Base-by-base conservation (phyloP, 2,888 invertebrate genomes). In the Myopa tessellatipennis region DNA sequence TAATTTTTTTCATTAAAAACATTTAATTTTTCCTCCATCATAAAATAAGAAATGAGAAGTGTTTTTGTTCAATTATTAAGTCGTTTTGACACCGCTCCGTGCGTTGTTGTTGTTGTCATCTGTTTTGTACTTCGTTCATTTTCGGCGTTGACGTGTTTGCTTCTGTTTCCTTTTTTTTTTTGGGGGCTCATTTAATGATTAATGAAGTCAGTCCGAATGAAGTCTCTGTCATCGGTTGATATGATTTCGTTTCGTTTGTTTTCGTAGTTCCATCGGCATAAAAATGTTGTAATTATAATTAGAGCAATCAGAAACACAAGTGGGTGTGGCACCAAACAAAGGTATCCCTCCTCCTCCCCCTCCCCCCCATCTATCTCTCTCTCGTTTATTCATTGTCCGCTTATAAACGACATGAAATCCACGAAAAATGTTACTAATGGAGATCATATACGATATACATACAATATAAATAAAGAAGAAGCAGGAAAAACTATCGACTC, bases 221-320 rank as follows among this genome's bases (percentile, higher is more conserved):
- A 61, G 34, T 16, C 16, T 52, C 58, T 55, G 55, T 71, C 71
- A 71, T n/a, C 71, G 55, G 16, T 55, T 36, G 58, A 14, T 68
- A 50, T 68, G 68, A 68, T 68, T 68, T 68, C 38, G 36, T 14
- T 34, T 65, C 16, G 36, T 16, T 36, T 65, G n/a, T n/a, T 38
- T 65, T 38, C 38, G 34, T 38, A 34, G 6, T 14, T 14, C 36
- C 38, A 34, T 38, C 12, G 14, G 14, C 38, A 38, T 12, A 34
- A 38, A 65, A 34, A 65, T 55, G 55, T 14, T 65, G 65, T 38
- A 65, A 65, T 65, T 65, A 65, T 65, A 65, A 65, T 65, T 65
- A 34, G 65, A 36, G 36, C 65, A 34, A 65, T 65, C 38, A 8
- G 34, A 38, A 65, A 34, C 65, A 65, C 5, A 65, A 34, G 10